Base-by-base conservation (phyloP, 2,113 vertebrate genomes). In the Propithecus coquereli region DNA sequence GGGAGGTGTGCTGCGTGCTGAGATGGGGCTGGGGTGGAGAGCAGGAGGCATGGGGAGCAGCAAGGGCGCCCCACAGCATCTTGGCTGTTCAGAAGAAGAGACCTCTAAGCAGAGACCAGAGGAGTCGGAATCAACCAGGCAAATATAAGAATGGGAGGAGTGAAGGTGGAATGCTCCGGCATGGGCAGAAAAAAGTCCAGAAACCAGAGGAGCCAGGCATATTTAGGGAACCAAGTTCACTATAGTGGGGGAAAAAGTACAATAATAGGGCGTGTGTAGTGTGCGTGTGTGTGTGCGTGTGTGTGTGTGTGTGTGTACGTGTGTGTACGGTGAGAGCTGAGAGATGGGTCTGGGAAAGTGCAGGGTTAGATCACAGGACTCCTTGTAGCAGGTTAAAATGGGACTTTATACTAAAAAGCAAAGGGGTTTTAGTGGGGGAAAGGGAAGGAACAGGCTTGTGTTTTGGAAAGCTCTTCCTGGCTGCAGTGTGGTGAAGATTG, bases 391-490 rank as follows among this genome's bases (percentile, higher is more conserved):
- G 17, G 8, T 37, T 89, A 37, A 90, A 87, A 52, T 70, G 43
- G 32, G 30, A 87, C 50, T 91, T 54, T 79, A 54, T 54, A 37
- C 68, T 96, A n/a, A 83, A 91, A 82, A 81, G 34, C 59, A 52
- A 63, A 66, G 16, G 16, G 27, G 77, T 77, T 91, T 81, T 66
- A 61, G 47, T 37, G 2, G 57, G 40, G 20, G 9, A 34, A 43
- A 85, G 68, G 34, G 52, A 77, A 50, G 0, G 6, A 43, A 59
- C 20, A 73, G 47, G 63, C 27, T 6, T 37, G 6, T 2, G 20
- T 40, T 85, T 77, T 40, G 57, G 83, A 76, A 90, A 71, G 30
- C 50, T 95, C 76, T 68, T 92, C 47, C 37, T 90, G 61, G 34
- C 37, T 65, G 6, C 16, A n/a, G 34, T 45, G 32, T 86, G 68